Evolutionary conservation across 2,888 invertebrate genomes (phyloP), one percentile per base, ranked within the genome.

Genomic region (Thymelicus lineola): DNA sequence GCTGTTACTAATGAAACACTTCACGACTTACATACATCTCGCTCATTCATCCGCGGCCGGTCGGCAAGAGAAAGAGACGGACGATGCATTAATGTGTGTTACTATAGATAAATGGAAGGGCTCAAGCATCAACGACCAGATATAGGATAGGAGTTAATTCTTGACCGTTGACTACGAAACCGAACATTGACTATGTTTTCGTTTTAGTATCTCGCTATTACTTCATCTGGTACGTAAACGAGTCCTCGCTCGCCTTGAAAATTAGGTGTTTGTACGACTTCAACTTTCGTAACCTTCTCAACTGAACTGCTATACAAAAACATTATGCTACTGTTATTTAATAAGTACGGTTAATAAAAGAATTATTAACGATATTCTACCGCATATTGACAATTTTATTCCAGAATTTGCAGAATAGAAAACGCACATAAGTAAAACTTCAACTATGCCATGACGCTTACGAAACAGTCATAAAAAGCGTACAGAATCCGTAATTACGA

Each of bases 1-100:
- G 71, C 72, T 74, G 70, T 72, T 74, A 66, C 72, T 71, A 71
- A 71, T 72, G 72, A 64, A 72, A 71, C 74, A 65, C 71, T 72
- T 71, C 69, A 68, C 64, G 69, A 42, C 17, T 42, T 66, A 46
- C 63, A 66, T 66, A 46, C 63, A 66, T 75, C 75, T 73, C 74
- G 53, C 65, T 76, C 72, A 36, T 38, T 14, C 72, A 35, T 66
- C 35, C 50, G 46, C 35, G 60, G n/a, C 48, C 36, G 9, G 15
- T 5, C 62, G 57, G 57, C 62, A 73, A 66, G 71, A 70, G 73
- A 75, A 28, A 70, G 69, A 66, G 75, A 75, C 58, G 64, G 59
- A 63, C 59, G 66, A 68, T 66, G 45, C 61, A 35, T 36, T 35
- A 46, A 35, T 61, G 45, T 35, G 45, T n/a, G 36, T 14, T n/a